phyloP scores from a whole-genome alignment of 2,797 vertebrate species.

The Triplophysa bombifrons region DNA sequence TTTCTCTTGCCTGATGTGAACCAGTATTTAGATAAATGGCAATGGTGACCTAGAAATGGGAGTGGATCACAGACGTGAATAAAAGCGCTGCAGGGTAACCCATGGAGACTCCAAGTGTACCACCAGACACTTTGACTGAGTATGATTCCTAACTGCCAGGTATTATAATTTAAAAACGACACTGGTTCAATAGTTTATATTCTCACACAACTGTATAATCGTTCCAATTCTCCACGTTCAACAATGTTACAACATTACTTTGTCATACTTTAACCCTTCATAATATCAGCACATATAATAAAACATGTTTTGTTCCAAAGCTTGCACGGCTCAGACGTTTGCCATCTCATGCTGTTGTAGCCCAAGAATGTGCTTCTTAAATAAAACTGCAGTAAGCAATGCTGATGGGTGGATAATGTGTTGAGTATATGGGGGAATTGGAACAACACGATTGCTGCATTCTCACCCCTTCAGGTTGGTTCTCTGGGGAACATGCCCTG shows the following conservation, averaged over 20 bases:
- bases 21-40: neutral
- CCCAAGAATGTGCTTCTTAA: constrained; percentile 29
- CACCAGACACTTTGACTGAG: neutral
- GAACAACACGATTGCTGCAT: constrained; percentile 50
- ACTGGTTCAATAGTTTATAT: neutral
- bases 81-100: neutral
- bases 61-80: constrained; percentile 16
- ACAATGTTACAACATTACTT: constrained; percentile 1
- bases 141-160: neutral
- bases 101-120: neutral
- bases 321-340: neutral
- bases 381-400: constrained; percentile 17
- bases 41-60: constrained; percentile 10
- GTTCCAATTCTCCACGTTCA: neutral
- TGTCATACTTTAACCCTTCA: neutral
- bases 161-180: neutral
- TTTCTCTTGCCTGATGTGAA: neutral
- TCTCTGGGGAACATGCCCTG: constrained; percentile 28
- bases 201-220: neutral
- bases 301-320: neutral
- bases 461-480: constrained; percentile 37
- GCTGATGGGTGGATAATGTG: constrained; percentile 50
- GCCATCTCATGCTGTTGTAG: neutral
- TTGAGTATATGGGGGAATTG: constrained; percentile 48
- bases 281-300: neutral